Conservation (phyloP, 1,140 invertebrate species). For the Carposina sasakii region DNA sequence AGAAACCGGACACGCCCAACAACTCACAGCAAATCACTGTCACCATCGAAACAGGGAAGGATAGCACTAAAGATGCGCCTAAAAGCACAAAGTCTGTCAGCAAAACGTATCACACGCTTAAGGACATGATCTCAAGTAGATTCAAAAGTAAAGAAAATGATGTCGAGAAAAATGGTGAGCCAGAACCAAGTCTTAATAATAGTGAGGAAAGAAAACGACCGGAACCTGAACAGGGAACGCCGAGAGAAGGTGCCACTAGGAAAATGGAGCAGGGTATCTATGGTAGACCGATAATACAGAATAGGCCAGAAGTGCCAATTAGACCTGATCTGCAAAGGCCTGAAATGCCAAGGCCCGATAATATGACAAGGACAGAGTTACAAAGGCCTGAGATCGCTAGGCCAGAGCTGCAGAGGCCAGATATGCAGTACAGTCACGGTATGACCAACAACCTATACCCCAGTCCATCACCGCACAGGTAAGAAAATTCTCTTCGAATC, state of each 20-base stretch:
- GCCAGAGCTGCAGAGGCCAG: slow-evolving; percentile 61
- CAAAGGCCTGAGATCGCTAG: background rate
- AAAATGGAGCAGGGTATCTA: slow-evolving; percentile 73
- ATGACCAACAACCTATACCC: slow-evolving; percentile 53
- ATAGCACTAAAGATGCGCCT: slow-evolving; percentile 70
- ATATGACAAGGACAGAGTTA: background rate
- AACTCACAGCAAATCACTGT: slow-evolving; percentile 68
- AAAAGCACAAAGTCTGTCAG: slow-evolving; percentile 78
- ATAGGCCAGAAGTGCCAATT: slow-evolving; percentile 52
- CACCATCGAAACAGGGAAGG: slow-evolving; percentile 71
- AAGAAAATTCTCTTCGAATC: slow-evolving; percentile 7
- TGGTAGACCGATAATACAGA: slow-evolving; percentile 73
- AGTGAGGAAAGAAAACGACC: slow-evolving; percentile 75
- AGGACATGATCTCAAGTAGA: slow-evolving; percentile 88
- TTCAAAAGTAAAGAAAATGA: slow-evolving; percentile 80
- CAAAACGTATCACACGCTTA: slow-evolving; percentile 87
- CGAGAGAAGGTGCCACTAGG: slow-evolving; percentile 49
- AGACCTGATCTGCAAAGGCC: slow-evolving; percentile 5
- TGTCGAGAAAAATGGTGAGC: slow-evolving; percentile 71
- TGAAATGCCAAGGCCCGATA: background rate
- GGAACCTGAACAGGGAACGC: slow-evolving; percentile 59
- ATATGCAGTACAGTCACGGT: slow-evolving; percentile 53
- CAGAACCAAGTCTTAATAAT: slow-evolving; percentile 76
- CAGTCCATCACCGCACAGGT: slow-evolving; percentile 60
- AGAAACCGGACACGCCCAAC: slow-evolving; percentile 52